Base-by-base conservation (phyloP, 2,113 vertebrate species). In the Scartelaos histophorus region DNA sequence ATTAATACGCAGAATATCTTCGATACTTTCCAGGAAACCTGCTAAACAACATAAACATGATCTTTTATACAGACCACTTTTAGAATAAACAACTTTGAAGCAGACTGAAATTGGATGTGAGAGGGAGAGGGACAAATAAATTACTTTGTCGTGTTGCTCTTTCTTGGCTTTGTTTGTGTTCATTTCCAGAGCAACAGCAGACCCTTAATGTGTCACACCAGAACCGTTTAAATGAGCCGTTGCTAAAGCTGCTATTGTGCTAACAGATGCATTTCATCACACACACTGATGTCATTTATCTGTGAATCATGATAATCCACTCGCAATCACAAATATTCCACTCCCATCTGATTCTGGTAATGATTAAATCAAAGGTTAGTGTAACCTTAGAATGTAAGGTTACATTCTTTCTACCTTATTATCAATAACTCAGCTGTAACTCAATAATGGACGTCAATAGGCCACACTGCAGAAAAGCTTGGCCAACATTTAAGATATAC, bases 391-490 rank as follows among this genome's bases (percentile, higher is more conserved):
- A 47, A 10, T 35, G 21, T 35, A 60, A 75, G 57, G 17, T 53
- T 65, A 19, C 13, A 57, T 68, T 67, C 3, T 45, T 70, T 57
- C 13, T 75, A 57, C 49, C 56, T 57, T 47, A 70, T 82, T 82
- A 81, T 72, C 73, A 73, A n/a, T n/a, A n/a, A n/a, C n/a, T n/a
- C n/a, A n/a, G n/a, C n/a, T 85, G 83, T 82, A 79, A 84, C 81
- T 75, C 38, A 43, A 11, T 10, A 7, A 43, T 43, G 38, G 38
- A 43, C 38, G 9, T 43, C 35, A 38, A 38, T 38, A 29, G 29
- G 4, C 29, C n/a, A n/a, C n/a, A n/a, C n/a, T n/a, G n/a, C n/a
- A n/a, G n/a, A n/a, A n/a, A n/a, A n/a, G n/a, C n/a, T n/a, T n/a
- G n/a, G n/a, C n/a, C n/a, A n/a, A n/a, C n/a, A n/a, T n/a, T n/a